Base-by-base conservation (phyloP, 2,797 vertebrate genomes). In the Epinephelus awoara region DNA sequence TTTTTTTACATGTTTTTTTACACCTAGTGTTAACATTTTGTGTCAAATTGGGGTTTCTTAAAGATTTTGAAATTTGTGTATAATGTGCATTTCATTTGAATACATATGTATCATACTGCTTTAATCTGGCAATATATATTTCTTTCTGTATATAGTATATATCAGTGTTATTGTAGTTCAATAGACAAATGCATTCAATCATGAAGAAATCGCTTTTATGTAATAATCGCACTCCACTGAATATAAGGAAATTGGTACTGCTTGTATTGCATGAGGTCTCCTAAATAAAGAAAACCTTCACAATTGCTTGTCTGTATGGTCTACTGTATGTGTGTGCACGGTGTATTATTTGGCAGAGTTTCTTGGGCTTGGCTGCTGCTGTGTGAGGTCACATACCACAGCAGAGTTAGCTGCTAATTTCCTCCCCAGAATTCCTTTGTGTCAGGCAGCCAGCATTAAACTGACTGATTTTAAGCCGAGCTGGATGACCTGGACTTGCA, bases 281-380 rank as follows among this genome's bases (percentile, higher is more conserved):
- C 81, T 81, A 62, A 94, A 94, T 91, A 93, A 93, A 94, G 86
- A 87, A 86, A 89, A 89, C 55, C 51, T 90, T 88, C 61, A 63
- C 67, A 77, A 80, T 64, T 38, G 14, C 9, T 17, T 59, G 38
- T 56, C 23, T 80, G 57, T 25, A 25, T 5, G 12, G 62, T 47
- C 13, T 38, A 27, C 2, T 21, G 38, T 38, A 21, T 63, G 52
- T 34, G 69, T 64, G 57, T 51, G n/a, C 19, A 14, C 6, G 11
- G 10, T 29, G 58, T 34, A 51, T 50, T 52, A 50, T 46, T 69
- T 47, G 27, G 40, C 19, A 19, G 40, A 18, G 12, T 52, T 70
- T 75, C 47, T 34, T 17, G 25, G n/a, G 18, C 50, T 70, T 61
- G 73, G 51, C 57, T 40, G 70, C 69, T 65, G 85, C 75, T 80